Conservation (phyloP, 2,113 vertebrate species). For the Pyrgilauda ruficollis region DNA sequence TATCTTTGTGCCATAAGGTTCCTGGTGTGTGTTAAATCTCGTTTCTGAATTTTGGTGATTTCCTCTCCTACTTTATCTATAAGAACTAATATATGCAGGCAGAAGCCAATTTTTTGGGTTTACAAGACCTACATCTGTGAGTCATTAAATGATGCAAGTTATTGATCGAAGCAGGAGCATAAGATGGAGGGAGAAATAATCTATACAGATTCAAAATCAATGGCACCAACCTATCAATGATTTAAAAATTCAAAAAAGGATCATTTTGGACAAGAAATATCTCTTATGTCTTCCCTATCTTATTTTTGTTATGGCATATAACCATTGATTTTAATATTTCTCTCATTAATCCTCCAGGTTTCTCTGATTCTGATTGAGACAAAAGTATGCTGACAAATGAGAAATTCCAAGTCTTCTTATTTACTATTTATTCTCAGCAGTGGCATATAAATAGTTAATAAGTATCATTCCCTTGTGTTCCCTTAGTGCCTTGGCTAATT, state of each 20-base stretch:
- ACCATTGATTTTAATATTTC: not conserved
- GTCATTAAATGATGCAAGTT: not conserved
- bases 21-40: not conserved
- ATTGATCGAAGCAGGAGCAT: not conserved
- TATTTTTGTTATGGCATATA: not conserved
- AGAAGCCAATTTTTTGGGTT: not conserved
- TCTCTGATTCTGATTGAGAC: not conserved
- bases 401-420: not conserved
- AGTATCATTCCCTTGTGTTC: not conserved
- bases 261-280: not conserved
- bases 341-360: not conserved
- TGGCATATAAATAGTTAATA: conserved; percentile 37
- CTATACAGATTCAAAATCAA: not conserved
- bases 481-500: conserved; percentile 1
- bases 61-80: not conserved
- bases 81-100: not conserved
- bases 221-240: not conserved
- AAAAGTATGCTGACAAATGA: not conserved
- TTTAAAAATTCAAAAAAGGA: not conserved
- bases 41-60: not conserved
- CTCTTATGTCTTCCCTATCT: not conserved
- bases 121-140: not conserved
- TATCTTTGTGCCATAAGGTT: not conserved
- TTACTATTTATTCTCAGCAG: not conserved
- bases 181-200: not conserved